A percentile compares a stretch with the other conserved stretches of the same genome.
phyloP scores from a whole-genome alignment of 2,113 vertebrate species.

The Triplophysa dalaica region DNA sequence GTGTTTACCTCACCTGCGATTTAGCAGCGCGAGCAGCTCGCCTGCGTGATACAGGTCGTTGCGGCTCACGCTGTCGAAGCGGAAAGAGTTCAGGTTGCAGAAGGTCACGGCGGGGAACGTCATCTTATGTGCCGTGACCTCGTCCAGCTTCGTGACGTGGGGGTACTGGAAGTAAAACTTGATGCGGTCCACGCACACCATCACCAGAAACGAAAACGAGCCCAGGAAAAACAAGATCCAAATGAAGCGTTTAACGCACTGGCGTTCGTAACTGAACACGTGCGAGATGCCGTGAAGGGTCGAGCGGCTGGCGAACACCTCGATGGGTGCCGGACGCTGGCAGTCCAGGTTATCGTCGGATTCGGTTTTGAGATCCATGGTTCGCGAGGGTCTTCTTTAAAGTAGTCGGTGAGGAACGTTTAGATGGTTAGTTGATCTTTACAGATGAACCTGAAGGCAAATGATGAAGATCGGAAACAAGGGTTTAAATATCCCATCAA shows the following conservation, averaged over 20 bases:
- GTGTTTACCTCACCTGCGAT: conserved; percentile 85
- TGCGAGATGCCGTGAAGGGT: conserved; percentile 97
- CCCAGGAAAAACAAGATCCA: conserved; percentile 95
- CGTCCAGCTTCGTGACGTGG: conserved; percentile 96
- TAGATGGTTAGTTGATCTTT: neutral
- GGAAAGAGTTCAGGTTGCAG: conserved; percentile 99
- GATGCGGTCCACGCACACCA: conserved; percentile 92
- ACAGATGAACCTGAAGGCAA: neutral
- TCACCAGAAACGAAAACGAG: conserved; percentile 84
- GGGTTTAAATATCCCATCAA: neutral
- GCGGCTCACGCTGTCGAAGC: conserved; percentile 93
- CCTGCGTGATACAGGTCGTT: conserved; percentile 98
- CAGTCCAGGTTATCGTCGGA: conserved; percentile 86
- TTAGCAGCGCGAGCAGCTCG: conserved; percentile 94
- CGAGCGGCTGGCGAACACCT: conserved; percentile 96
- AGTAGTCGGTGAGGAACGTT: neutral
- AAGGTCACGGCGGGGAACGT: conserved; percentile 92
- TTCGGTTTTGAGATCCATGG: conserved; percentile 91
- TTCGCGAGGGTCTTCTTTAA: neutral
- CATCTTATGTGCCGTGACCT: conserved; percentile 85
- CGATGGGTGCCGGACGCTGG: conserved; percentile 84
- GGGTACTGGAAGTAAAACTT: conserved; percentile 97
- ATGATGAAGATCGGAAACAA: neutral
- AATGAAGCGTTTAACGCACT: conserved; percentile 87
- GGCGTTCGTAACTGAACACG: conserved; percentile 96